These are phyloP conservation scores for Edolisoma coerulescens DNA, from an alignment of 2,113 vertebrate genomes.

Conservation along the genomic window DNA sequence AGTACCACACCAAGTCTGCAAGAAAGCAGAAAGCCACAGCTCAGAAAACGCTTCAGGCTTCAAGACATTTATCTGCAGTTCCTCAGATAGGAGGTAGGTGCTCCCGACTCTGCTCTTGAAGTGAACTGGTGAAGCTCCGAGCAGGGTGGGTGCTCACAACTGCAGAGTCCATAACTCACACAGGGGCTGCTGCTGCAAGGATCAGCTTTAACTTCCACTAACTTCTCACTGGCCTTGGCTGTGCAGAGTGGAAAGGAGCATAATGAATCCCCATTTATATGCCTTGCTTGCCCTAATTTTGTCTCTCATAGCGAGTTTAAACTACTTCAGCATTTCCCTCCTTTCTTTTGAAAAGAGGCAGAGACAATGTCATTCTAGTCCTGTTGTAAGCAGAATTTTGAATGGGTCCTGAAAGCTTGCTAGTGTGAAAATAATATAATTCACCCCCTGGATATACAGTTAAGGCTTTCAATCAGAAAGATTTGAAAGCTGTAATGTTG, in stretches of 20 bases:
- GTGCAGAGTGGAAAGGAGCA: neutral
- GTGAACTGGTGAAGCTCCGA: neutral
- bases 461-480: neutral
- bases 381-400: neutral
- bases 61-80: neutral
- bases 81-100: neutral
- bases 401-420: neutral
- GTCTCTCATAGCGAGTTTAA: neutral
- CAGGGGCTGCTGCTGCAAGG: neutral
- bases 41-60: neutral
- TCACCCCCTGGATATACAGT: neutral
- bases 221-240: neutral
- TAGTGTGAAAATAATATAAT: neutral
- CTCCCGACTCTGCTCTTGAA: neutral
- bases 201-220: neutral
- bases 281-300: neutral
- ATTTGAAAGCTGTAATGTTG: neutral
- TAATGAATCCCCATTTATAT: neutral
- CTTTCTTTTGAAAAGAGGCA: neutral
- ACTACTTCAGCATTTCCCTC: neutral
- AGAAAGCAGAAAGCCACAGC: neutral
- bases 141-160: neutral
- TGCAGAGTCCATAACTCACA: neutral
- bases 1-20: neutral
- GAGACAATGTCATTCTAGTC: neutral